Evolutionary conservation across 2,888 invertebrate genomes (phyloP), one percentile per base, ranked within the genome.

Genomic region (Melanchra persicariae): DNA sequence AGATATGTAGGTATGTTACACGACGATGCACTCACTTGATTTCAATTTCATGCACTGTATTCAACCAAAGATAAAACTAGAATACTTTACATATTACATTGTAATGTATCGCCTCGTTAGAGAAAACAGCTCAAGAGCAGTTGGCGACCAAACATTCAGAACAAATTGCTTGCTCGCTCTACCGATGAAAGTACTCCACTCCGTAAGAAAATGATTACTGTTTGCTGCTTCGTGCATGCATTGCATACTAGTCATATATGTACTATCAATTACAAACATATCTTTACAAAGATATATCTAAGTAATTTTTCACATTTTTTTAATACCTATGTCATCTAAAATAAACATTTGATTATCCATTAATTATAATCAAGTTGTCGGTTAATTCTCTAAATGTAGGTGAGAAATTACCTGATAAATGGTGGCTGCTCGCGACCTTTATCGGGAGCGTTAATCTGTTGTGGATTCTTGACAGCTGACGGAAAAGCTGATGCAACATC

Each of bases 131-230:
- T 81, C 83, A 79, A 79, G 82, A 85, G 79, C 84, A 86, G 82
- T 88, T 87, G 86, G 86, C 88, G 87, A 89, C 87, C 87, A 91
- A 90, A 92, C 90, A 89, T 89, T 90, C 89, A 91, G 88, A 91
- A 90, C 91, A 90, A 92, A 91, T 91, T 88, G 90, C 91, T 86
- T 92, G 92, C 86, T 89, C 93, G 86, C 89, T 92, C 89, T 92
- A 91, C 90, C 93, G 91, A 88, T 84, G 90, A 92, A 90, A 91
- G 89, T 87, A 89, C 89, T 84, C 85, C 74, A 79, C 81, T 91
- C 87, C 87, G 89, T 90, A 91, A 89, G 85, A 88, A 88, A 90
- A 91, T 89, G 70, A 88, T 89, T 87, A 83, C 84, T 78, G 86
- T 84, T 68, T 85, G 83, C 84, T 85, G 82, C 84, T 82, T 64